phyloP scores from a whole-genome alignment of 2,113 vertebrate species.

The Myocastor coypus region DNA sequence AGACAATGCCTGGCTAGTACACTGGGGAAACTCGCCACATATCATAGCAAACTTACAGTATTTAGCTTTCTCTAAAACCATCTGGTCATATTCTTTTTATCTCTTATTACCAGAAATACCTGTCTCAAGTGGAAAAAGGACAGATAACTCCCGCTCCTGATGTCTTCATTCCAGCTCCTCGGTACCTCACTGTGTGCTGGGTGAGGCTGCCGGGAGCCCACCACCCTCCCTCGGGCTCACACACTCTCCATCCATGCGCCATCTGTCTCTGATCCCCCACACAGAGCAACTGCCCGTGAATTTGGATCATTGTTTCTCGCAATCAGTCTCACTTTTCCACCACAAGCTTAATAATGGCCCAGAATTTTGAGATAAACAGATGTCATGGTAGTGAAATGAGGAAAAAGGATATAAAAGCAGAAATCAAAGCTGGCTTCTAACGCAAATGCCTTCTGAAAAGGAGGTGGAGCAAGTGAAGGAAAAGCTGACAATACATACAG shows the following conservation, averaged over 20 bases:
- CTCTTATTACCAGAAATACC: not conserved
- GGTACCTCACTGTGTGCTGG: not conserved
- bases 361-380: constrained; percentile 78
- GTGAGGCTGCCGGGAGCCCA: not conserved
- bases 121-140: not conserved
- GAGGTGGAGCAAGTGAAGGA: not conserved
- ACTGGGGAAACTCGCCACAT: not conserved
- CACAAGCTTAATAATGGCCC: constrained; percentile 50
- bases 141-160: not conserved
- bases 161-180: not conserved
- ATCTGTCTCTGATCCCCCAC: constrained; percentile 23
- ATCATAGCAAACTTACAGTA: not conserved
- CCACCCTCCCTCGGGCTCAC: not conserved
- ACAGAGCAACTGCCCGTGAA: not conserved
- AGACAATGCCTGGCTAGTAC: not conserved
- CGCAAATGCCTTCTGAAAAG: constrained; percentile 19
- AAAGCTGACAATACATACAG: not conserved
- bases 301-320: constrained; percentile 57
- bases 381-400: constrained; percentile 48
- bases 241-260: not conserved
- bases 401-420: constrained; percentile 54
- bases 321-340: constrained; percentile 71
- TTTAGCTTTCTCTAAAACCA: not conserved
- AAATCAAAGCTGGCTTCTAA: constrained; percentile 62
- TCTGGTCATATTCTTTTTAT: not conserved